A percentile compares a stretch with the other conserved stretches of the same genome.
phyloP scores from a whole-genome alignment of 2,113 vertebrate species.

The Hydropotes inermis region DNA sequence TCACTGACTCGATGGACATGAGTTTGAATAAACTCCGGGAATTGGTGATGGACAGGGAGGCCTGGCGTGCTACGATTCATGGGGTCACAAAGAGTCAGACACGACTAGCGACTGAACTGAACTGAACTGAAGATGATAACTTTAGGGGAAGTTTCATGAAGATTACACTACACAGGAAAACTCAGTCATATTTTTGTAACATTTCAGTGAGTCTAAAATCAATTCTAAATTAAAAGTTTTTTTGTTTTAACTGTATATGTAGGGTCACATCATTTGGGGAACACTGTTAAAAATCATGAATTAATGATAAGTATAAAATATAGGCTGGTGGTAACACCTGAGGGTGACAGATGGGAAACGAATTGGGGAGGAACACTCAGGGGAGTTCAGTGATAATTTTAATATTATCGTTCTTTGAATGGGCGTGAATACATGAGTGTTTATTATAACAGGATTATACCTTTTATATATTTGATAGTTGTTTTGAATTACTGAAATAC shows the following conservation, averaged over 20 bases:
- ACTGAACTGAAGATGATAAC: not conserved
- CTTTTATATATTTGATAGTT: not conserved
- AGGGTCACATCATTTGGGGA: not conserved
- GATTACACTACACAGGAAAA: not conserved
- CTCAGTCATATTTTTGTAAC: not conserved
- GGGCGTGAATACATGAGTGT: not conserved
- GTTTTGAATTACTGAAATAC: not conserved
- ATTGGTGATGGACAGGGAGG: too few relatives aligned
- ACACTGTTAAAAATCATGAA: not conserved
- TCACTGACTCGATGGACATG: too few relatives aligned
- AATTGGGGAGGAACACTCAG: not conserved
- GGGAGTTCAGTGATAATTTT: not conserved
- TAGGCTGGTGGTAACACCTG: not conserved
- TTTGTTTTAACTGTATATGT: not conserved
- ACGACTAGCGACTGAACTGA: too few relatives aligned
- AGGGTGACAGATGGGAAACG: not conserved
- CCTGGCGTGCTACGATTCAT: too few relatives aligned
- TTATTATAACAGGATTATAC: not conserved
- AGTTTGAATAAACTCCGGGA: too few relatives aligned
- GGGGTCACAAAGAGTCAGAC: too few relatives aligned
- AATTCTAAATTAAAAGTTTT: constrained; percentile 18
- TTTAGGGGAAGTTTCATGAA: not conserved
- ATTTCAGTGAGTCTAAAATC: not conserved
- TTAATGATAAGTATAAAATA: not conserved
- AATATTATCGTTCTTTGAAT: not conserved